Evolutionary conservation across 2,113 vertebrate genomes (phyloP).

Genomic region (Hyla sarda): DNA sequence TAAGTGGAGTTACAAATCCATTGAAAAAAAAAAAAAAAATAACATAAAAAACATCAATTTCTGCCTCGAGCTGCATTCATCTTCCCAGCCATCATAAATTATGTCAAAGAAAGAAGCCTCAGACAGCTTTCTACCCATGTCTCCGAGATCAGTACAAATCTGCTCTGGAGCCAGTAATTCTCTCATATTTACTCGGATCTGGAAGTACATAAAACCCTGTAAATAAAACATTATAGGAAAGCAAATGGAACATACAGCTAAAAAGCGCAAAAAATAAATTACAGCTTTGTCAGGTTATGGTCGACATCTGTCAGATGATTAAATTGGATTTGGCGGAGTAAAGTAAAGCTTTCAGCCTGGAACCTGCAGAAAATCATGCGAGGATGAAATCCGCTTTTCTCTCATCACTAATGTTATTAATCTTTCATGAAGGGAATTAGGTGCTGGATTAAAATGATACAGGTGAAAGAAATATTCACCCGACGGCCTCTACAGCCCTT

Average conservation of each 20-base stretch:
- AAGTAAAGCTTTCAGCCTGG: no score
- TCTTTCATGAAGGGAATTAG: neutral
- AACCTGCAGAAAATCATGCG: neutral
- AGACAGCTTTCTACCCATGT: neutral
- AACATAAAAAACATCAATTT: neutral
- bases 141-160: constrained; percentile 7
- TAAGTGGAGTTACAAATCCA: neutral
- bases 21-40: neutral
- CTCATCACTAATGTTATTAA: neutral
- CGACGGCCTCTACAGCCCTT: no score
- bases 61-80: neutral
- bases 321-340: neutral
- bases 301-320: constrained; percentile 34
- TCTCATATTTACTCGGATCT: neutral
- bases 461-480: no score
- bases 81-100: neutral
- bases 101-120: neutral
- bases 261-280: neutral
- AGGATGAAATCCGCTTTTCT: neutral
- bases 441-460: no score
- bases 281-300: constrained; percentile 13
- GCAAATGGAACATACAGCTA: neutral
- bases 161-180: neutral
- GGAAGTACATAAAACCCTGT: neutral
- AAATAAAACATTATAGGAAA: constrained; percentile 19